These are phyloP conservation scores for Gryllus bimaculatus DNA, from an alignment of 1,140 invertebrate genomes.

Conservation along the genomic window DNA sequence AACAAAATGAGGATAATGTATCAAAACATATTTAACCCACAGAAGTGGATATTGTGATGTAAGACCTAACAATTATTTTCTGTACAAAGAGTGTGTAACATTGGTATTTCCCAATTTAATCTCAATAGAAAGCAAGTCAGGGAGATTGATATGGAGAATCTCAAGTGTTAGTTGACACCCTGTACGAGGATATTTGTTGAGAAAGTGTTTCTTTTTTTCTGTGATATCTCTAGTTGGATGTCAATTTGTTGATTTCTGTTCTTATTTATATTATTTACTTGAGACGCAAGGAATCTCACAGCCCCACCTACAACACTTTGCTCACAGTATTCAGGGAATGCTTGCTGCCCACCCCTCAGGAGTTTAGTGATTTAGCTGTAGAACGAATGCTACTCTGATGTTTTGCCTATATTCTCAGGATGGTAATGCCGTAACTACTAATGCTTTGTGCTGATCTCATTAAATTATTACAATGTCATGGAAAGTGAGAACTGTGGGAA, in stretches of 20 bases:
- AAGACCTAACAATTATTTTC: not conserved
- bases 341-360: not conserved
- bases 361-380: not conserved
- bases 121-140: not conserved
- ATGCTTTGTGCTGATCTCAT: no score
- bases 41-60: not conserved
- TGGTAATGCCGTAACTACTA: not conserved
- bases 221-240: constrained; percentile 4
- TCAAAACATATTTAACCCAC: not conserved
- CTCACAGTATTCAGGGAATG: not conserved
- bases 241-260: constrained; percentile 1
- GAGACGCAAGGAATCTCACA: not conserved
- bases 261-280: constrained; percentile 6
- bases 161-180: not conserved
- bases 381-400: not conserved
- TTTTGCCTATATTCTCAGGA: not conserved
- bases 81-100: not conserved
- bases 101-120: not conserved
- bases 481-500: no score
- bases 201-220: not conserved
- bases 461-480: no score
- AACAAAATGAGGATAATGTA: not conserved
- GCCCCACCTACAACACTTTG: not conserved
- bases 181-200: not conserved
- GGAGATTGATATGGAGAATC: not conserved